These are phyloP conservation scores for Zaprionus davidi DNA, from an alignment of 1,140 invertebrate species.

Conservation along the genomic window DNA sequence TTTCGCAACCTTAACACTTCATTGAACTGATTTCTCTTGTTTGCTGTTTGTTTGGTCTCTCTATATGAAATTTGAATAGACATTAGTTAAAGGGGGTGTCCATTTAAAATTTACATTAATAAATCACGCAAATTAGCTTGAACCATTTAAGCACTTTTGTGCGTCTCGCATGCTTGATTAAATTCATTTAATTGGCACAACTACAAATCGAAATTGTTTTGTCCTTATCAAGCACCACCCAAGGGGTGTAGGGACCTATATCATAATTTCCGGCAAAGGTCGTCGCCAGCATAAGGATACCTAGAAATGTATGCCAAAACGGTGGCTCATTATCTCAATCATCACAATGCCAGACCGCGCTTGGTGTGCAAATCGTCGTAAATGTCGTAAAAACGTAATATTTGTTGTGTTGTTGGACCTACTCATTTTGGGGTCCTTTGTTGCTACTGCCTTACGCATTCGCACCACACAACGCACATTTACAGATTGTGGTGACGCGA, in stretches of 20 bases:
- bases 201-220: conserved; percentile 19
- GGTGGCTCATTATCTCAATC: conserved; percentile 77
- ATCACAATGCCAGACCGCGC: conserved; percentile 74
- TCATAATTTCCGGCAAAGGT: conserved; percentile 81
- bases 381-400: conserved; percentile 68
- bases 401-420: conserved; percentile 35
- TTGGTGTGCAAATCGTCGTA: conserved; percentile 74
- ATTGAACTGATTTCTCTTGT: conserved; percentile 58
- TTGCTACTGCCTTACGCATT: conserved; percentile 51
- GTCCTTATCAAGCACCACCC: conserved; percentile 28
- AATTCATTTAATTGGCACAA: conserved; percentile 49
- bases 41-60: background rate
- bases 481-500: conserved; percentile 73
- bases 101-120: conserved; percentile 2
- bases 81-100: background rate
- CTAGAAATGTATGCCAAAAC: conserved; percentile 57
- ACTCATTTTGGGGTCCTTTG: conserved; percentile 19
- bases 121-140: background rate
- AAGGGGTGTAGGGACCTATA: conserved; percentile 39
- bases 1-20: conserved; percentile 62
- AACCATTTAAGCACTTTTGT: background rate
- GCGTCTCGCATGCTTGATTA: conserved; percentile 50
- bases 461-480: conserved; percentile 63
- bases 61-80: background rate
- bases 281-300: conserved; percentile 39